phyloP scores from a whole-genome alignment of 2,797 vertebrate genomes.

The Gadopsis bispinosus region DNA sequence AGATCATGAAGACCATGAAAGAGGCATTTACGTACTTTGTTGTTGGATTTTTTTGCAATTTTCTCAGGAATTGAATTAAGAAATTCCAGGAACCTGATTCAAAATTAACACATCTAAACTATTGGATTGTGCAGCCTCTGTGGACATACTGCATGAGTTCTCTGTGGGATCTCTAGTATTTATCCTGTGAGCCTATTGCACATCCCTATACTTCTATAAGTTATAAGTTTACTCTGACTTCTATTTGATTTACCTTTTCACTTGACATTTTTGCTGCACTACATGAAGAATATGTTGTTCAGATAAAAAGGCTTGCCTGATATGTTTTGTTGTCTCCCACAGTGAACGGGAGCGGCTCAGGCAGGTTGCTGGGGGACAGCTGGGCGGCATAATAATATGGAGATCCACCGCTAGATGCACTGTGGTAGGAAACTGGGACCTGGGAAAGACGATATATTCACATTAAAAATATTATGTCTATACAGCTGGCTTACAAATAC shows the following conservation, averaged over 20 bases:
- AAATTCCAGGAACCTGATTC: not conserved
- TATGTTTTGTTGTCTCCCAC: slow-evolving; percentile 99
- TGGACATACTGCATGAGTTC: not conserved
- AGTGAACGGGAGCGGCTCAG: slow-evolving; percentile 93
- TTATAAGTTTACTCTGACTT: not conserved
- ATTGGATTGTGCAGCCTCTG: not conserved
- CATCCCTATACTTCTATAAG: too few relatives aligned
- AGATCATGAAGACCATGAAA: not conserved
- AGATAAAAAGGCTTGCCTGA: slow-evolving; percentile 76
- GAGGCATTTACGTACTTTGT: too few relatives aligned
- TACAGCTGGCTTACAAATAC: slow-evolving; percentile 3
- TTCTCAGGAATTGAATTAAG: not conserved
- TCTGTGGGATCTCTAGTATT: not conserved
- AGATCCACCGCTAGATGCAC: slow-evolving; percentile 87
- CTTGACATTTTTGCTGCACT: slow-evolving; percentile 5
- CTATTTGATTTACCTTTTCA: slow-evolving; percentile 28
- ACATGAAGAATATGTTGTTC: slow-evolving; percentile 2
- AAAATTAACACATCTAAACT: not conserved
- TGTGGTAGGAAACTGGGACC: slow-evolving; percentile 92
- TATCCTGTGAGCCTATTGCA: not conserved
- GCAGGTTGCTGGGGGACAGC: slow-evolving; percentile 92
- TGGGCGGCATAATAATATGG: slow-evolving; percentile 97
- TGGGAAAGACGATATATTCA: slow-evolving; percentile 65
- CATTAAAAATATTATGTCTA: slow-evolving; percentile 7
- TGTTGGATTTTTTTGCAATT: too few relatives aligned